Base-by-base conservation (phyloP, 1,140 invertebrate species). In the Sogatella furcifera region DNA sequence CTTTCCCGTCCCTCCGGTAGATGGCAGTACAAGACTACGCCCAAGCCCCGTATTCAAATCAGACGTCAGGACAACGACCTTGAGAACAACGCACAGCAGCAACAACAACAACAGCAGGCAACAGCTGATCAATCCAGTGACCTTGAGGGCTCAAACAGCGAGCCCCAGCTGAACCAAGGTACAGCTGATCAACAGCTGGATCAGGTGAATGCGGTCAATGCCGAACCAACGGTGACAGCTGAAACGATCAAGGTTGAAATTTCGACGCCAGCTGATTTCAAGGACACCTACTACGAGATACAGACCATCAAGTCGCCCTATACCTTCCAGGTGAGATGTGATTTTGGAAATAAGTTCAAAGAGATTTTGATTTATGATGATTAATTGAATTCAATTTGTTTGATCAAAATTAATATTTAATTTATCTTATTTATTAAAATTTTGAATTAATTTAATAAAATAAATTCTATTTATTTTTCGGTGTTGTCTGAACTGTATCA, bases 231-330 rank as follows among this genome's bases (percentile, higher is more conserved):
- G 19, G 75, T 84, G 61, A 82, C 83, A 11, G 73, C 86, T 5
- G 87, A 90, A 72, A 91, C 89, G 1, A 72, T 91, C 43, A 89
- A 89, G 71, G 85, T 90, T 0, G 88, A 91, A 72, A 92, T 92
- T 59, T 90, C 89, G 1, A 92, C 89, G 2, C 86, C 88, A 1
- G 83, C 85, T 28, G 86, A 90, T 69, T 89, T 90, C 65, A 82
- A 81, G 68, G 87, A 91, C 72, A 80, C 86, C 52, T 90, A 91
- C 63, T 90, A 88, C 69, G 85, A 93, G 77, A 88, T 93, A 62
- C 90, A 89, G 6, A 93, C 90, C 0, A 88, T 93, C 58, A 90
- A 89, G 70, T 90, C 89, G 52, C 90, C 90, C 0, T 92, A 91
- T 68, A 84, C 87, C 21, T 93, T 92, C 73, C 88, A 92, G 80